Base-by-base conservation (phyloP, 2,113 vertebrate species). In the Entelurus aequoreus region DNA sequence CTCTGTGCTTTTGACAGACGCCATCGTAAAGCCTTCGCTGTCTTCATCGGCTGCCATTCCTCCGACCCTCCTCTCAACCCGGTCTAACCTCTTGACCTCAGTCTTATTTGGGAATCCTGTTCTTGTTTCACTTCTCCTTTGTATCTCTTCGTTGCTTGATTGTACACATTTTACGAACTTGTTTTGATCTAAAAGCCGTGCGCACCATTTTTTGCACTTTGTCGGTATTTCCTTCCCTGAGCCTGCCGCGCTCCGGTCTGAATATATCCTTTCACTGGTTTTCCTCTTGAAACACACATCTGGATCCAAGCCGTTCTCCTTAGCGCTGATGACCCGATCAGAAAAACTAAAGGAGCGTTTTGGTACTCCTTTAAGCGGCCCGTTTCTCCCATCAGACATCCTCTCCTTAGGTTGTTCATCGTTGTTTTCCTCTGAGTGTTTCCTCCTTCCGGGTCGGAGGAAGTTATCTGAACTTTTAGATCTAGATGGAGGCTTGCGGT, bases 381-480 rank as follows among this genome's bases (percentile, higher is more conserved):
- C 14, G 7, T 60, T 72, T 13, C 57, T 71, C 37, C 50, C 47
- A 0, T 72, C 54, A 40, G 44, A 54, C 15, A 28, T 51, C n/a
- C 50, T 38, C 38, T 56, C 50, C 19, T 69, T 65, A 6, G 58
- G 66, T 2, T 60, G 64, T n/a, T 71, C 74, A 1, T 80, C 74
- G 15, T 74, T 60, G 15, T 75, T 59, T 42, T 84, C 76, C 42
- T 40, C 67, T 12, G 65, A 78, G 35, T 77, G 69, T 75, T 72
- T 77, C 56, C 70, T 82, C 49, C 66, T 77, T 19, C 55, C 69
- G 0, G 78, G 78, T 0, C 19, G 59, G 16, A 78, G 65, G 62
- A 92, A 85, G 63, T 87, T 87, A 35, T 92, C 92, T 0, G 86
- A 90, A 75, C 92, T 93, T 80, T 89, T 90, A 16, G 91, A 93